A percentile compares a stretch with the other conserved stretches of the same genome.
Conservation (phyloP, 1,140 invertebrate species). For the Caerostris extrusa region DNA sequence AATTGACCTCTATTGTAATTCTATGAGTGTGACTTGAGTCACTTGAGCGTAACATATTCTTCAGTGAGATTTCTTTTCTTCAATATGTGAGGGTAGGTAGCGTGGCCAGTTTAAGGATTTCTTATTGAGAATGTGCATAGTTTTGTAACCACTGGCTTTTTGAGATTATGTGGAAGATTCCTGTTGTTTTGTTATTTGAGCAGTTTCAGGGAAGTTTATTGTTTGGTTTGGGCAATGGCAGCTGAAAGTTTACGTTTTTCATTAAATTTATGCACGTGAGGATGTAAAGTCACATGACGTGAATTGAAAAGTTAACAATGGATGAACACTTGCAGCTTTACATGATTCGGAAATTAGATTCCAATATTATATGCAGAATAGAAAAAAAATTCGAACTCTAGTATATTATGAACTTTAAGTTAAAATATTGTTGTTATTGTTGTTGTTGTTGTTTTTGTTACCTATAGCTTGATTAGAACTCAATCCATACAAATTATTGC, state of each 20-base stretch:
- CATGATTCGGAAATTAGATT: not conserved
- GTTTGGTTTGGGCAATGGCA: not conserved
- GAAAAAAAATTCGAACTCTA: no score
- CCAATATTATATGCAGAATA: not conserved
- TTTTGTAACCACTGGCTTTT: constrained; percentile 51
- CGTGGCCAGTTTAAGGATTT: constrained; percentile 30
- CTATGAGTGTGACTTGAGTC: constrained; percentile 42
- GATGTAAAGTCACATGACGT: not conserved
- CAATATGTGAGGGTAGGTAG: not conserved
- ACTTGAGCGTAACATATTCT: constrained; percentile 55
- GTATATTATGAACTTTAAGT: no score
- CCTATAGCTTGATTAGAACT: no score
- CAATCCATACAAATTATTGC: no score
- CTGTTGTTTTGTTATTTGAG: not conserved
- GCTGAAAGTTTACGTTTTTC: not conserved
- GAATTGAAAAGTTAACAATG: not conserved
- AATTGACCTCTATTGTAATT: constrained; percentile 46
- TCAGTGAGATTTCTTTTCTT: not conserved
- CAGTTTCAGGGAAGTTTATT: constrained; percentile 16
- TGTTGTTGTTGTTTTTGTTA: no score
- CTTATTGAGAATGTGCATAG: constrained; percentile 49
- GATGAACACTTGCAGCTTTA: not conserved
- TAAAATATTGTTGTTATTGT: no score
- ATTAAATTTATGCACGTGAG: not conserved
- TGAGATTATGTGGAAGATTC: constrained; percentile 34